Conservation (phyloP, 2,797 vertebrate species). For the Acipenser oxyrinchus region DNA sequence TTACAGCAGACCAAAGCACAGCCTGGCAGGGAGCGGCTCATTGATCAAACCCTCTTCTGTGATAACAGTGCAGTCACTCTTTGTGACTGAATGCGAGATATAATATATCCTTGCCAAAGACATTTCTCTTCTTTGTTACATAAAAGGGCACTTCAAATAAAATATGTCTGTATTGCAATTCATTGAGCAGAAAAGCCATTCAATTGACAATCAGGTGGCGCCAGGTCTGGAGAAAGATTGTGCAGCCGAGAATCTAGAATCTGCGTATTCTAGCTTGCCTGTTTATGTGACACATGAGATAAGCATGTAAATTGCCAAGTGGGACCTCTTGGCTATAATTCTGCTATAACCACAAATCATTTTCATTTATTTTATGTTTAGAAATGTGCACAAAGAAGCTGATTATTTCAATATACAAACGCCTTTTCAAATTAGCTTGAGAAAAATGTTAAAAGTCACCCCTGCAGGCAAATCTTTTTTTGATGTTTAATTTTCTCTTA, state of each 20-base stretch:
- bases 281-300: constrained; percentile 13
- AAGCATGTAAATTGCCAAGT: constrained; percentile 20
- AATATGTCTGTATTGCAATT: too few species aligned
- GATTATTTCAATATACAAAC: constrained; percentile 32
- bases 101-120: too few species aligned
- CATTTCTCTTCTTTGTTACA: too few species aligned
- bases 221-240: too few species aligned
- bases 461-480: constrained; percentile 32
- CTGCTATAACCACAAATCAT: constrained; percentile 32
- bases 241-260: not conserved
- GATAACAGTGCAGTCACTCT: not conserved
- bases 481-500: constrained; percentile 26
- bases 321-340: constrained; percentile 24
- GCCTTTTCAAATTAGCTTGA: constrained; percentile 35
- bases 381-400: constrained; percentile 25
- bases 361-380: constrained; percentile 18
- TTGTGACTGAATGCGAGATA: not conserved
- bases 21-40: not conserved
- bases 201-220: too few species aligned
- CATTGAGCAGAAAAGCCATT: too few species aligned
- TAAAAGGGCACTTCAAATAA: too few species aligned
- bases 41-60: not conserved
- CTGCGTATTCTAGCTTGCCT: not conserved
- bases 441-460: constrained; percentile 29
- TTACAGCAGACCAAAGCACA: not conserved